Base-by-base conservation (phyloP, 2,113 vertebrate genomes). In the Eidolon helvum region DNA sequence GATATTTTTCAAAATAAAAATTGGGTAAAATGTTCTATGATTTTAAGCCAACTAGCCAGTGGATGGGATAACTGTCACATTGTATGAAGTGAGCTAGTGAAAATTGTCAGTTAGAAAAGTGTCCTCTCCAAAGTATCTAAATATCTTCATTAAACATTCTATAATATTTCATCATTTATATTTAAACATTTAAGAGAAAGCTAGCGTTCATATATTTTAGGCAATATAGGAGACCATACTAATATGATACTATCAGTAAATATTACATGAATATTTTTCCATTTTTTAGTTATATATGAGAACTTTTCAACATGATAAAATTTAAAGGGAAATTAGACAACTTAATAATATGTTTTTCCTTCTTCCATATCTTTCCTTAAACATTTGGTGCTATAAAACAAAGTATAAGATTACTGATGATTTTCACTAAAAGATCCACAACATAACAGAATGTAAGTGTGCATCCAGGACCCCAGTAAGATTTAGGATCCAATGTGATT, bases 1-100 rank as follows among this genome's bases (percentile, higher is more conserved):
- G 53, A 40, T 26, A 40, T 28, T 91, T 97, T 95, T 68, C 19
- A 68, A 71, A 96, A 84, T 93, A 45, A 93, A 91, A 95, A 74
- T 21, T 45, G 35, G 11, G 30, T 57, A 43, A 66, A 77, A 78
- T 61, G 63, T 33, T 57, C 61, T 82, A 2, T 71, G 33, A 68
- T 48, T 89, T 45, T 89, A 72, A 84, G 11, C 50, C 43, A 84
- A 3, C 15, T 77, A 35, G 35, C 18, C n/a, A 72, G 59, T 59
- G 38, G 33, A 43, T 79, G 24, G n/a, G 2, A 24, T 71, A 26
- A 77, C 38, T 78, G 26, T 83, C 5, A 21, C 10, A 16, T 50
- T 82, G 21, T 28, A 21, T 63, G 7, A 80, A 91, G 30, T 45
- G 43, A 68, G 9, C 30, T 21, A 72, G 74, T 14, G 7, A 63